phyloP scores from a whole-genome alignment of 2,113 vertebrate species.

The Gobio gobio region DNA sequence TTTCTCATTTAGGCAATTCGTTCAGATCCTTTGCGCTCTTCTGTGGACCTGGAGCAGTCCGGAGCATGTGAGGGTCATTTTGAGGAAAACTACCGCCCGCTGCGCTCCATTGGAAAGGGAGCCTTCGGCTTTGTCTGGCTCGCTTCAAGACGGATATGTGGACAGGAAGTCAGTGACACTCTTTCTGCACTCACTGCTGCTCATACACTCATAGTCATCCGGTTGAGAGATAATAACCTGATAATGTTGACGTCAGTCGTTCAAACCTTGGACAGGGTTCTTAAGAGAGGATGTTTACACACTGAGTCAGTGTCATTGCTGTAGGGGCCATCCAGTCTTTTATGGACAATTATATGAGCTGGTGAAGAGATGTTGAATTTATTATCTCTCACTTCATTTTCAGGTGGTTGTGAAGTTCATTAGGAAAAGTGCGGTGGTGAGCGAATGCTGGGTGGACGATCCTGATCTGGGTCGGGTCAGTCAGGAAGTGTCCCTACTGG shows the following conservation, averaged over 20 bases:
- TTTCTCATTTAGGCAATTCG: conserved; percentile 68
- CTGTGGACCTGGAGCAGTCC: conserved; percentile 80
- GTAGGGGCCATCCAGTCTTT: background rate
- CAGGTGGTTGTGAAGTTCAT: conserved; percentile 95
- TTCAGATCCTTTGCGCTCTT: conserved; percentile 71
- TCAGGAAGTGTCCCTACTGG: conserved; percentile 88
- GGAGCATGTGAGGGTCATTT: conserved; percentile 88
- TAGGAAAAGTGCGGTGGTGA: conserved; percentile 85
- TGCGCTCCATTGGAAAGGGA: conserved; percentile 85
- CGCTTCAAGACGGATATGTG: conserved; percentile 73
- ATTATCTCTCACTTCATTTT: conserved; percentile 9
- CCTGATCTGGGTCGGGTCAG: conserved; percentile 85
- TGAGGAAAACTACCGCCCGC: conserved; percentile 79
- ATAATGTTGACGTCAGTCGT: background rate
- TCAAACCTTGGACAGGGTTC: background rate
- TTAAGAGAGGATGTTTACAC: conserved; percentile 1
- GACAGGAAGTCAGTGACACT: conserved; percentile 79
- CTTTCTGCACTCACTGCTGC: background rate
- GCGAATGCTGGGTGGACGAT: conserved; percentile 90
- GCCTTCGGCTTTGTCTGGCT: conserved; percentile 95
- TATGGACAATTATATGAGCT: conserved; percentile 7
- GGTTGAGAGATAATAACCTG: background rate
- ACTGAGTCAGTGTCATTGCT: background rate
- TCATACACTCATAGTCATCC: background rate
- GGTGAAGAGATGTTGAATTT: conserved; percentile 13